These are phyloP conservation scores for Drosophila stalkeri DNA, from an alignment of 2,888 invertebrate species.

Conservation along the genomic window DNA sequence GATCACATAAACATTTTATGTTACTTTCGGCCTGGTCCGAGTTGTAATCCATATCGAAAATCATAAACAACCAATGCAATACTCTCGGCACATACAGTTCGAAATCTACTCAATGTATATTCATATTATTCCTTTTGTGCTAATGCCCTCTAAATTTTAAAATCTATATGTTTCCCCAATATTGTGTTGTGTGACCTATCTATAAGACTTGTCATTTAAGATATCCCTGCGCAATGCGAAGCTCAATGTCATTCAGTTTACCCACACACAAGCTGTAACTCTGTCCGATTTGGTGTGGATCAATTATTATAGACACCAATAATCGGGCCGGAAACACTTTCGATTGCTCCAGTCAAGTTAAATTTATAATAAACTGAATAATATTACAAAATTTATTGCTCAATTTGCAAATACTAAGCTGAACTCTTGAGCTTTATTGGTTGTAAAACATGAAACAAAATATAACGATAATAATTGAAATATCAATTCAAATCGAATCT, in stretches of 20 bases:
- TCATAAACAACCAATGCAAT: conserved; percentile 7
- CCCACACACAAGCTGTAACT: conserved; percentile 9
- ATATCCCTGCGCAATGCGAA: conserved; percentile 26
- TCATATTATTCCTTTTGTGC: conserved; percentile 36
- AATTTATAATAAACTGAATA: conserved; percentile 2
- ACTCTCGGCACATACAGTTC: conserved; percentile 21
- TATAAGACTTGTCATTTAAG: conserved; percentile 39
- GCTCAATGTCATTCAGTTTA: conserved; percentile 21
- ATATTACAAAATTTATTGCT: conserved; percentile 34
- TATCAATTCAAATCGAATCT: conserved; percentile 55
- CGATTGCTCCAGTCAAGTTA: conserved; percentile 10
- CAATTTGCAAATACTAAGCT: conserved; percentile 53
- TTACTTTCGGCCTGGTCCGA: conserved; percentile 28
- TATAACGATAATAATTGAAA: conserved; percentile 37
- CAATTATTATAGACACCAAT: conserved; percentile 2
- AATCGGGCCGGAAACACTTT: conserved; percentile 6
- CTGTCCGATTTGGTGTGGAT: conserved; percentile 8
- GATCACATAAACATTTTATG: conserved; percentile 18
- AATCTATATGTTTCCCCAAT: conserved; percentile 48
- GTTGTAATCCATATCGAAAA: conserved; percentile 12
- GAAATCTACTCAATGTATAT: conserved; percentile 28
- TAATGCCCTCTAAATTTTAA: conserved; percentile 16
- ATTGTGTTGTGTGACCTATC: conserved; percentile 36
- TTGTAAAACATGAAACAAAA: conserved; percentile 56
- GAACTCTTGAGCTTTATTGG: conserved; percentile 65